phyloP scores from a whole-genome alignment of 1,140 invertebrate species.

The Sitobion miscanthi region DNA sequence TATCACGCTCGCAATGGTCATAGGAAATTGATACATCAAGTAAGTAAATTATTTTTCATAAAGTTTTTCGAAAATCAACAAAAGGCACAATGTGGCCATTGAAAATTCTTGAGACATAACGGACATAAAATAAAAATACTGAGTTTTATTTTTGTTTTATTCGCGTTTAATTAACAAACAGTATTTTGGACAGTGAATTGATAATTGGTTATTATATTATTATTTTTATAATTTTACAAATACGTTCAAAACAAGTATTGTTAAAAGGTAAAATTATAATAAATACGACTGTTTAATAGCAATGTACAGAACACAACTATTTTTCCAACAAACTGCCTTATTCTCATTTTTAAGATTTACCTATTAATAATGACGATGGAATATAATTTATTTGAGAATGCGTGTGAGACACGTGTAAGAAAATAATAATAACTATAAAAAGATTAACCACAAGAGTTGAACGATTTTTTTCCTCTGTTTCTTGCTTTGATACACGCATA shows the following conservation, averaged over 20 bases:
- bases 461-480: neutral
- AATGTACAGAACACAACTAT: too few species aligned
- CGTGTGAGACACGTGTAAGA: neutral
- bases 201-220: too few species aligned
- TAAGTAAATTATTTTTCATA: neutral
- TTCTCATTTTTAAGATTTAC: neutral
- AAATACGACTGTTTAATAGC: neutral
- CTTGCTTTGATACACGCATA: neutral
- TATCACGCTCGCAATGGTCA: neutral
- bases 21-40: neutral
- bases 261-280: neutral
- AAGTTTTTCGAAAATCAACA: neutral
- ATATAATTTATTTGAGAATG: neutral
- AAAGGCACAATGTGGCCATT: neutral
- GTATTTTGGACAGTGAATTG: neutral
- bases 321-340: too few species aligned
- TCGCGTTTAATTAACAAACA: neutral
- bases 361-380: neutral
- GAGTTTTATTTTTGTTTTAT: conserved; percentile 2
- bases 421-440: neutral
- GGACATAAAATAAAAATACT: neutral
- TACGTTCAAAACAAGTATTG: neutral
- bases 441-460: neutral
- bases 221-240: too few species aligned
- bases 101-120: neutral